A percentile compares a stretch with the other conserved stretches of the same genome.
Conservation (phyloP, 2,797 vertebrate species). For the Sebastes nivosus region DNA sequence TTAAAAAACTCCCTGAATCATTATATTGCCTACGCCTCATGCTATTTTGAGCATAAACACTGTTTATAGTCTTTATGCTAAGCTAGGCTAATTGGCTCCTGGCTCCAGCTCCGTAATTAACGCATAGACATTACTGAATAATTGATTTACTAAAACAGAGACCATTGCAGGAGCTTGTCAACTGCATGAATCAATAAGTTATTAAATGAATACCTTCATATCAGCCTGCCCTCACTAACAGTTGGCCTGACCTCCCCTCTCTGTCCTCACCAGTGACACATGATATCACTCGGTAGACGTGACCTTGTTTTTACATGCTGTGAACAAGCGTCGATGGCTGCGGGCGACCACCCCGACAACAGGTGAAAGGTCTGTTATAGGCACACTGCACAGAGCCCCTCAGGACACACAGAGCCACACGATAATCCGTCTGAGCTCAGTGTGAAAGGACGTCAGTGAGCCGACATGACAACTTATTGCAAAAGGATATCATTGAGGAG, state of each 20-base stretch:
- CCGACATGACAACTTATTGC: slow-evolving; percentile 22
- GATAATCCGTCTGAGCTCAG: slow-evolving; percentile 41
- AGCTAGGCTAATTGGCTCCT: neutral
- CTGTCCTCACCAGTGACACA: neutral
- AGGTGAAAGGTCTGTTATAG: slow-evolving; percentile 61
- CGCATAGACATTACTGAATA: neutral
- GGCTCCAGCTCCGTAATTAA: neutral
- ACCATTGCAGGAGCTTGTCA: neutral
- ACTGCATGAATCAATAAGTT: neutral
- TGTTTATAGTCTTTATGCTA: neutral
- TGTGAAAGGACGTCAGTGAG: slow-evolving; percentile 10
- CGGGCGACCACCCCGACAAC: slow-evolving; percentile 31
- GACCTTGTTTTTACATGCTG: slow-evolving; percentile 10
- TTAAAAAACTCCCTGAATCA: too few species aligned
- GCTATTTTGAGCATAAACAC: neutral
- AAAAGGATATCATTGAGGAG: slow-evolving; percentile 26
- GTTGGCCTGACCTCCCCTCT: slow-evolving; percentile 6
- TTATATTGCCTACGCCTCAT: rapidly evolving
- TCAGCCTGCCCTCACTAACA: neutral
- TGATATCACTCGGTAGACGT: slow-evolving; percentile 7
- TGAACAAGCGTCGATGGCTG: slow-evolving; percentile 17
- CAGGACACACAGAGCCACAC: slow-evolving; percentile 10
- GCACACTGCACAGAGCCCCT: slow-evolving; percentile 22
- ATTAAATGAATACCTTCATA: neutral
- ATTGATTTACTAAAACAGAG: neutral